phyloP scores from a whole-genome alignment of 2,113 vertebrate genomes.

The Sylvia atricapilla region DNA sequence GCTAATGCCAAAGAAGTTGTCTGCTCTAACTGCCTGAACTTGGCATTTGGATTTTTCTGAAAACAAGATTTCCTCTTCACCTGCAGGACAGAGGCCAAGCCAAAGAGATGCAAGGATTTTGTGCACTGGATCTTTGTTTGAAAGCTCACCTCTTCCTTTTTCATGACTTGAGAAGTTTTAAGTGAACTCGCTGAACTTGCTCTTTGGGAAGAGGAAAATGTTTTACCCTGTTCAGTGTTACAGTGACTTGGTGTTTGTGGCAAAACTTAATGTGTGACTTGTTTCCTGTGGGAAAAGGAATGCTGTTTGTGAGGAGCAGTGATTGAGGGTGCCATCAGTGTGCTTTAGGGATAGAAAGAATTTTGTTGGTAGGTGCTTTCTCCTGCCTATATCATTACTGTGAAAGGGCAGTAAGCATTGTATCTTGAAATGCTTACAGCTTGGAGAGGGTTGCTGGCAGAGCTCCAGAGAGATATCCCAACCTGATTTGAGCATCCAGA shows the following conservation, averaged over 20 bases:
- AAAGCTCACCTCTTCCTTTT: neutral
- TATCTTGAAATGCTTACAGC: neutral
- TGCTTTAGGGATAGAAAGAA: neutral
- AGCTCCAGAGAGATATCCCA: neutral
- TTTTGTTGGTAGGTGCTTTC: neutral
- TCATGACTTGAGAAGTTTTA: neutral
- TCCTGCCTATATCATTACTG: neutral
- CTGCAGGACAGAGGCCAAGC: neutral
- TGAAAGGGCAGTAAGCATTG: neutral
- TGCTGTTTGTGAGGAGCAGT: neutral
- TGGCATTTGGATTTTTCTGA: neutral
- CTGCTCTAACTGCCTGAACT: neutral
- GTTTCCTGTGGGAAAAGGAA: neutral
- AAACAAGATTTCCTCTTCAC: neutral
- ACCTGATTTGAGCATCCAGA: neutral
- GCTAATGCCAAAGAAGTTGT: neutral
- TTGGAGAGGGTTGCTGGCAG: neutral
- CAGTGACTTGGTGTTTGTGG: neutral
- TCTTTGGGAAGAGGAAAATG: neutral
- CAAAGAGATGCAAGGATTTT: neutral
- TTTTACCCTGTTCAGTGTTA: neutral
- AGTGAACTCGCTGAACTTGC: neutral
- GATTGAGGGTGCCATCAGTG: rapidly evolving
- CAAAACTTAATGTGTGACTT: neutral
- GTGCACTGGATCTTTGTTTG: neutral